Conservation (phyloP, 2,797 vertebrate genomes). For the Rhinoraja longicauda region DNA sequence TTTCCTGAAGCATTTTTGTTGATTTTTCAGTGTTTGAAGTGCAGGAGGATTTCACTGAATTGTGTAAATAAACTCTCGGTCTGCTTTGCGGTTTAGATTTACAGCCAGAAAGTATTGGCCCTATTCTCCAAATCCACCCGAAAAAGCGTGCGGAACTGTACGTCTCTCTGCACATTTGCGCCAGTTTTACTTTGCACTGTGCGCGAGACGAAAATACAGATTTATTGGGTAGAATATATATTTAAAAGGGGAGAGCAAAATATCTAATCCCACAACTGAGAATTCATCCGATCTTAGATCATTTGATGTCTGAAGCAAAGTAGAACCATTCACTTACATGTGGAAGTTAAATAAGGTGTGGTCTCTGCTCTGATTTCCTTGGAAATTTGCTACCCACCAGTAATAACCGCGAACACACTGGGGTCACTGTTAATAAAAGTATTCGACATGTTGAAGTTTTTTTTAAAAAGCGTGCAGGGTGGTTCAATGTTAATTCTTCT, state of each 20-base stretch:
- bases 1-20: background rate
- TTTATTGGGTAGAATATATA: background rate
- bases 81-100: background rate
- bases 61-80: too few relatives aligned
- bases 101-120: background rate
- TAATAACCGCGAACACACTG: too few relatives aligned
- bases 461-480: background rate
- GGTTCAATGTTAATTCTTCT: background rate
- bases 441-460: background rate
- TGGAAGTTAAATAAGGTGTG: background rate
- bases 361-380: background rate
- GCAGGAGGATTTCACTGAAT: background rate
- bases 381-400: background rate
- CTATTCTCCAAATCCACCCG: background rate
- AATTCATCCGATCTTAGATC: background rate
- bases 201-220: too few relatives aligned
- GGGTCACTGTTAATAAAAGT: background rate
- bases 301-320: background rate
- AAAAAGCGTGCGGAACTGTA: background rate
- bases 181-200: background rate
- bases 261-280: background rate
- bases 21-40: background rate
- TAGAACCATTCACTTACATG: background rate
- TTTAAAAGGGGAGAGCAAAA: background rate
- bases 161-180: background rate